These are phyloP conservation scores for Poecile atricapillus DNA, from an alignment of 2,113 vertebrate species.

Conservation along the genomic window DNA sequence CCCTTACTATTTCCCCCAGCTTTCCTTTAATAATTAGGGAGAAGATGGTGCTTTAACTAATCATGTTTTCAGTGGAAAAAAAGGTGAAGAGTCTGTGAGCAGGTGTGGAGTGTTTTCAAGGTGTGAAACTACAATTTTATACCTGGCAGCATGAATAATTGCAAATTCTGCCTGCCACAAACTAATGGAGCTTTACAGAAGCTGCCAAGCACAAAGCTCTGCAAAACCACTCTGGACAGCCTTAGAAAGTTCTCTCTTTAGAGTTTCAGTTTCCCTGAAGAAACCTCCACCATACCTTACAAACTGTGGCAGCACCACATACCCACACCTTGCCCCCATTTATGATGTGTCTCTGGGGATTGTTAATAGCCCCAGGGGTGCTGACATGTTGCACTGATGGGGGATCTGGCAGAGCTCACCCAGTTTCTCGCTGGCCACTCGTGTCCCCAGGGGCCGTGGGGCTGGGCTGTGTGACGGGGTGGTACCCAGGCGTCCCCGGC, in stretches of 20 bases:
- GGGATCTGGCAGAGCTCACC: constrained; percentile 47
- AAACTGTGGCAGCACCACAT: neutral
- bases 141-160: neutral
- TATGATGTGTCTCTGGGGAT: too few relatives aligned
- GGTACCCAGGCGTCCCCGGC: constrained; percentile 65
- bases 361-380: neutral
- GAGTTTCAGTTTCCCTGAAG: neutral
- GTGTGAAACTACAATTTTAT: neutral
- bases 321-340: neutral
- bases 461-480: constrained; percentile 66
- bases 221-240: neutral
- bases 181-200: rapidly evolving
- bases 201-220: neutral
- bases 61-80: neutral
- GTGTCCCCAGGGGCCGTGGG: constrained; percentile 50
- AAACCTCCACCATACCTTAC: neutral
- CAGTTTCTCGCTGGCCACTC: constrained; percentile 45
- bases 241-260: neutral
- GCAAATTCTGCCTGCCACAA: neutral
- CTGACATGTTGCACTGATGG: rapidly evolving
- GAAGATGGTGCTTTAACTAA: neutral
- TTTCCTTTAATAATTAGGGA: neutral
- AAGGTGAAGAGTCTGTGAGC: neutral
- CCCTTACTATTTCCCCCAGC: neutral
- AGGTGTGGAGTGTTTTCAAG: neutral